Evolutionary conservation across 2,113 vertebrate genomes (phyloP).

Genomic region (Hoplias malabaricus): DNA sequence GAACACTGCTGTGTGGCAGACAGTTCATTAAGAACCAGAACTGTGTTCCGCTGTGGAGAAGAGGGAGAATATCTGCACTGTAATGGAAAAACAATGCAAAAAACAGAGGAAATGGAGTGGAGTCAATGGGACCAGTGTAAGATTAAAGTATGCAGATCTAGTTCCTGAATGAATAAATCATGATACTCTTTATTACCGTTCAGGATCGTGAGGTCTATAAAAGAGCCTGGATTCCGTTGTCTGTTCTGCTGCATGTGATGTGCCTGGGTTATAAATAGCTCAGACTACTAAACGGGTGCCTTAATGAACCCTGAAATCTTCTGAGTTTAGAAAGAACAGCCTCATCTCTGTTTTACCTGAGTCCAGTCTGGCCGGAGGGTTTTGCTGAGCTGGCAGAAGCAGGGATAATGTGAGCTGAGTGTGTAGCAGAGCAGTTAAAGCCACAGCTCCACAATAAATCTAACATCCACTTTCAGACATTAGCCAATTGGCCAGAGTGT

Average conservation of each 20-base stretch:
- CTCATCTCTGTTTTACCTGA: not conserved
- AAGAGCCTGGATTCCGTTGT: not conserved
- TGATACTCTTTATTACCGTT: conserved; percentile 7
- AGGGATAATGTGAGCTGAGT: not conserved
- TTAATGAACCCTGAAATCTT: conserved; percentile 6
- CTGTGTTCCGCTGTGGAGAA: too few species aligned
- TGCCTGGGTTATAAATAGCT: conserved; percentile 34
- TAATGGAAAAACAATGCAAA: not conserved
- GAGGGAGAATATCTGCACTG: too few species aligned
- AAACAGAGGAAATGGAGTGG: not conserved
- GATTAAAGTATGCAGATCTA: not conserved
- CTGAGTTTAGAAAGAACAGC: conserved; percentile 15
- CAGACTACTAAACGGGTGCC: not conserved
- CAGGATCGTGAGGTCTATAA: not conserved
- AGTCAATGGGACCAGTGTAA: not conserved
- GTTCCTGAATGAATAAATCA: conserved; percentile 36
- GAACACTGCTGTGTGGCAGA: too few species aligned
- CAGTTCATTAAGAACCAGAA: too few species aligned
- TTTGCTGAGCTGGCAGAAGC: conserved; percentile 10
- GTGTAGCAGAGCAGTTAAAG: not conserved
- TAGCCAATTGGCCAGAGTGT: too few species aligned
- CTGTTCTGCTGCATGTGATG: conserved; percentile 11
- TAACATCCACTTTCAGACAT: not conserved
- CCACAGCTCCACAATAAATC: not conserved
- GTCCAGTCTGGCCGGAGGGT: not conserved